phyloP scores from a whole-genome alignment of 2,888 invertebrate species.

The Pseudococcus jackbeardsleyi region DNA sequence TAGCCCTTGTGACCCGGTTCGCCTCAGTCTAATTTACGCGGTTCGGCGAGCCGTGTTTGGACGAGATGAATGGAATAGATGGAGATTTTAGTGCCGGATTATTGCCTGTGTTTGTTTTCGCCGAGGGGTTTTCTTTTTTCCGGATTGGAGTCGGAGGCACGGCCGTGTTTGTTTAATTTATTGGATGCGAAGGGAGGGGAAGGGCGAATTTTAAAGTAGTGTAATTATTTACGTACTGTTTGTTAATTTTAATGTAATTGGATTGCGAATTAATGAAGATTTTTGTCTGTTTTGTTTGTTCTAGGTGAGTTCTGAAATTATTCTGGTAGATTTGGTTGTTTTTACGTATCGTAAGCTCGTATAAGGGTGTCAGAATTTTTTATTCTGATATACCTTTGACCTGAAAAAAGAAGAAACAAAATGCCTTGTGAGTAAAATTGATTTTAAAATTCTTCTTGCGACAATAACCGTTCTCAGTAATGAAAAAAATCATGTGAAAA shows the following conservation, averaged over 20 bases:
- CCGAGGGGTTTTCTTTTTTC: not conserved
- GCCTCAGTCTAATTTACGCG: not conserved
- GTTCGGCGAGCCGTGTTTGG: not conserved
- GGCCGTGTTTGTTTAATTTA: not conserved
- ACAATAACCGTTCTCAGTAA: too few species aligned
- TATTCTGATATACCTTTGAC: too few species aligned
- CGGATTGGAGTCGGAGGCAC: not conserved
- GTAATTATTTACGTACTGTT: not conserved
- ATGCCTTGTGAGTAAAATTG: not conserved
- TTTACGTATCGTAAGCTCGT: too few species aligned
- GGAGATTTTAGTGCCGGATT: not conserved
- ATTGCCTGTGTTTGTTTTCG: not conserved
- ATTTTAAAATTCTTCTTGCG: not conserved
- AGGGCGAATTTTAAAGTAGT: not conserved
- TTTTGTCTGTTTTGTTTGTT: not conserved
- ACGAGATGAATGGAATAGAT: not conserved
- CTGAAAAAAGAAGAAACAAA: not conserved
- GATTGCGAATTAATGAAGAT: not conserved
- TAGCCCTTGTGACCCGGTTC: not conserved
- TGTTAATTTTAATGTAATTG: not conserved
- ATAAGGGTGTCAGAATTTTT: too few species aligned
- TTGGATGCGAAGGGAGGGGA: not conserved
- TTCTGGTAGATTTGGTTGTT: too few species aligned
- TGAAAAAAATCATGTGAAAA: too few species aligned
- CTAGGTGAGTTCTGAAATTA: not conserved